Percentiles rank a stretch among this genome's conserved stretches.
These are phyloP conservation scores for Turdus rufiventris DNA, from an alignment of 2,113 vertebrate genomes.

Conservation along the genomic window DNA sequence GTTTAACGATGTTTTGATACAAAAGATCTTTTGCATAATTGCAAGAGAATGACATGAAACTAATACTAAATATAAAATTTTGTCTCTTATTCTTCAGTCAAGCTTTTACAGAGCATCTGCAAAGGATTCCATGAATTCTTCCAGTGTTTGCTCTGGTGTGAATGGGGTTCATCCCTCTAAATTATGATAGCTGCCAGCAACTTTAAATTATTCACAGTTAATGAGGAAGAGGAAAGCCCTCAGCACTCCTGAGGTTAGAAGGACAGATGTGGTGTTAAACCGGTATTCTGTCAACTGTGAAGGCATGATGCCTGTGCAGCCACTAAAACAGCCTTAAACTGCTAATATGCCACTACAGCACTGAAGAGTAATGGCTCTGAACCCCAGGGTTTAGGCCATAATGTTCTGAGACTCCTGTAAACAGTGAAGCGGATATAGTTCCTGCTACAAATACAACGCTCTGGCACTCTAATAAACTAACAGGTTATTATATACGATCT, in stretches of 20 bases:
- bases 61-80: not conserved
- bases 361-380: not conserved
- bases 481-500: not conserved
- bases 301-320: not conserved
- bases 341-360: not conserved
- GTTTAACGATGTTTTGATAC: not conserved
- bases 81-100: not conserved
- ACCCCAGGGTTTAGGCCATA: not conserved
- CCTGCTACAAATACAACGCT: not conserved
- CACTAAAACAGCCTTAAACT: not conserved
- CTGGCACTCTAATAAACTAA: not conserved
- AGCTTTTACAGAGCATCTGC: not conserved
- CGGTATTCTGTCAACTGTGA: not conserved
- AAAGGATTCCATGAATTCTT: not conserved
- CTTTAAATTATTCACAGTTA: not conserved
- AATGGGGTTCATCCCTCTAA: not conserved
- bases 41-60: not conserved
- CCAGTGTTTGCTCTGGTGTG: not conserved
- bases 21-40: slow-evolving; percentile 8
- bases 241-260: not conserved
- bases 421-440: not conserved
- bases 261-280: not conserved
- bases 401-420: not conserved
- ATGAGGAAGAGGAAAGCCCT: not conserved
- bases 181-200: not conserved